Conservation (phyloP, 35 echinoderm and acorn worm species). For the Nesometra sesokonis region DNA sequence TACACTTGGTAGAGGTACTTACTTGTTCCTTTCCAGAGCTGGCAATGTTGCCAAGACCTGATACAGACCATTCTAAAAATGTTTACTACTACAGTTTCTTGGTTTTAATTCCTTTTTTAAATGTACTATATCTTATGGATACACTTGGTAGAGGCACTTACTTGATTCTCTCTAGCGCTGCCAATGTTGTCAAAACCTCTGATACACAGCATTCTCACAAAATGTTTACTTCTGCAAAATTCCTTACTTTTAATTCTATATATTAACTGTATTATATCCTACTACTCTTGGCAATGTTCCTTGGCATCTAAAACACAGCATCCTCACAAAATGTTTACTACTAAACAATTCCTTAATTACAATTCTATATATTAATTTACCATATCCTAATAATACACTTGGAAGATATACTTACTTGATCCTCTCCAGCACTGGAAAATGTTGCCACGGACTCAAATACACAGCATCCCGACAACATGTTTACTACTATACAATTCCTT, state of each 20-base stretch:
- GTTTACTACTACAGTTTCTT: slow-evolving; percentile 66
- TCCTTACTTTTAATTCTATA: too few species aligned
- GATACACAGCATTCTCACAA: slow-evolving; percentile 89
- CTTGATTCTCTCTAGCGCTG: slow-evolving; percentile 63
- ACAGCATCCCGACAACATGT: slow-evolving; percentile 79
- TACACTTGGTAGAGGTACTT: too few species aligned
- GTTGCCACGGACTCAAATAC: slow-evolving; percentile 78
- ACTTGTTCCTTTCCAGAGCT: slow-evolving; percentile 72
- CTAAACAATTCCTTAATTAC: too few species aligned
- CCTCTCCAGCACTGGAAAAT: slow-evolving; percentile 71
- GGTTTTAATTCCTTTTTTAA: slow-evolving; percentile 64
- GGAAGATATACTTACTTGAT: slow-evolving; percentile 53
- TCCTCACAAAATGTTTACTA: too few species aligned
- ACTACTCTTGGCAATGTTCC: slow-evolving; percentile 75
- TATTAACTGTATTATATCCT: slow-evolving; percentile 60
- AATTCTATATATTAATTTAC: too few species aligned
- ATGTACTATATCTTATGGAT: slow-evolving; percentile 59
- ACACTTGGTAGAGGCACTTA: too few species aligned
- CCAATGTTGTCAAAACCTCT: slow-evolving; percentile 83
- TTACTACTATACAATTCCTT: slow-evolving; percentile 59
- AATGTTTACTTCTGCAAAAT: too few species aligned
- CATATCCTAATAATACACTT: too few species aligned
- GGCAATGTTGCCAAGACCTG: slow-evolving; percentile 87
- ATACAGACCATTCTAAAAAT: too few species aligned
- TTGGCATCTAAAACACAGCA: slow-evolving; percentile 70